Base-by-base conservation (phyloP, 2,113 vertebrate genomes). In the Syngnathus scovelli region DNA sequence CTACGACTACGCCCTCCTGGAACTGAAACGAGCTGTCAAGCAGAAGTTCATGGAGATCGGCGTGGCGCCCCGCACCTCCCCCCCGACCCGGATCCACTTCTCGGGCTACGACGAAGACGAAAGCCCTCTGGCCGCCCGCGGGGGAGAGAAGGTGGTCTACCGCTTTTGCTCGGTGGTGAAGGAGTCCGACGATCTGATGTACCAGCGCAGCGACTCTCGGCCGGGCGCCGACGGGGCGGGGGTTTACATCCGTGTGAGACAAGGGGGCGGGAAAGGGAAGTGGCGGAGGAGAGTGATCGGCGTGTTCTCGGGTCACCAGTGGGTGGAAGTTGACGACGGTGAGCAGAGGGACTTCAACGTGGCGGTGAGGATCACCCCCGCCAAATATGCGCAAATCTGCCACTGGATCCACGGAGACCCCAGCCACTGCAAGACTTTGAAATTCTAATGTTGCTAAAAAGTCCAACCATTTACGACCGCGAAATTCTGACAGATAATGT, bases 341-440 rank as follows among this genome's bases (percentile, higher is more conserved):
- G 86, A 78, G 33, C 92, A 91, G 74, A 91, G 88, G 88, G 95
- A 98, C 87, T 98, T 93, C 78, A 98, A 98, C 15, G 93, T 98
- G 46, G 96, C 95, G 0, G 94, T 98, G 60, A 92, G 95, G 89
- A 95, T 98, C 74, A 97, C 96, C 0, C 93, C 96, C 0, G 78
- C 90, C 13, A 98, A 98, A 82, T 98, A 93, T 0, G 94, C 94
- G 15, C 96, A 98, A 85, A 95, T 98, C 70, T 98, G 96, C 83
- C 92, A 94, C 89, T 98, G 95, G 96, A 90, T 98, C 66, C 92
- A 93, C 1, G 92, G 93, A 13, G 89, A 94, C 15, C 87, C 89
- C 3, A 85, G 80, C 38, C 83, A 72, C 44, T 98, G 95, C 58
- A 71, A 84, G 5, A 86, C 84, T 2, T 88, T 98, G 83, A 93